Base-by-base conservation (phyloP, 1,140 invertebrate genomes). In the Pogonus chalceus region DNA sequence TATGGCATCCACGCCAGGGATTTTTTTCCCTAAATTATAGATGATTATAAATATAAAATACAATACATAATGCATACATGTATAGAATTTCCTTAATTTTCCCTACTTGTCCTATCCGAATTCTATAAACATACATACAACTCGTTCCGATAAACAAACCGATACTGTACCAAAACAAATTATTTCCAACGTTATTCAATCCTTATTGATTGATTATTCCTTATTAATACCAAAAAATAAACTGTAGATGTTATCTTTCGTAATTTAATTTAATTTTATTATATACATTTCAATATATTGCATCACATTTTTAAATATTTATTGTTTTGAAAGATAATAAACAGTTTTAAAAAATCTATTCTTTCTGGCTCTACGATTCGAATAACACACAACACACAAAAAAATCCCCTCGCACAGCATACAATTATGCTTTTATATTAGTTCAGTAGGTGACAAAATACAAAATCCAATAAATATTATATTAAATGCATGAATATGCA, bases 381-480 rank as follows among this genome's bases (percentile, higher is more conserved):
- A 31, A 4, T 31, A 31, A 31, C 4, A 4, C 26, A 7, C 4
- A 31, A 31, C 4, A 31, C 26, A 4, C 26, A 4, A 31, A 31
- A n/a, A 4, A 31, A 10, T 18, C 37, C 37, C 9, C 18, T 43
- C 37, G 37, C 37, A 16, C 37, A 43, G 37, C 37, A 43, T 43
- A 43, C 18, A 62, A 54, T 60, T 56, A 61, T 64, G 63, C 63
- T 65, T 66, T 62, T 65, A n/a, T n/a, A 66, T 65, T 66, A 66
- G 65, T 66, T 66, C 57, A 53, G 58, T 64, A 65, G 62, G 18
- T 62, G 59, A 61, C 60, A 65, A 62, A 63, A 63, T 58, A 58
- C 54, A 55, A 49, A 55, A 58, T 54, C 49, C 47, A 61, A 57
- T 46, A 54, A 60, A 62, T 66, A 65, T 65, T 43, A 65, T 66